These are phyloP conservation scores for Aythya baeri DNA, from an alignment of 2,113 vertebrate species.

Conservation along the genomic window DNA sequence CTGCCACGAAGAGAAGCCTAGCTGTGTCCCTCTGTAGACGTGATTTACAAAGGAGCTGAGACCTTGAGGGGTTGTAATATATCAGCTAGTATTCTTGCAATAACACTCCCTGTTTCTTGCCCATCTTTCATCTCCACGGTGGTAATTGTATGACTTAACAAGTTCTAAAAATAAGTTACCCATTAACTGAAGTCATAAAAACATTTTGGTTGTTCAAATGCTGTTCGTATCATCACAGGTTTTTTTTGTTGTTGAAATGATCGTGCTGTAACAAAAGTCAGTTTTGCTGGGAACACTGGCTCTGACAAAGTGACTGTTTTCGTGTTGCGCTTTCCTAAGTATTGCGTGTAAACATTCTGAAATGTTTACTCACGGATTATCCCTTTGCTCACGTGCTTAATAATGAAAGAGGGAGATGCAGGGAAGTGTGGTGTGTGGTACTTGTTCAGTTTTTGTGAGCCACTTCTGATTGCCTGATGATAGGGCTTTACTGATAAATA, in stretches of 20 bases:
- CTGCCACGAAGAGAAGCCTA: neutral
- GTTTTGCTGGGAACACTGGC: neutral
- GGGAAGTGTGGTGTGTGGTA: neutral
- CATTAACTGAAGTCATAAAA: neutral
- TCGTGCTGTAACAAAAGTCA: neutral
- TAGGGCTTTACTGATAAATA: neutral
- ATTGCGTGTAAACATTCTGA: neutral
- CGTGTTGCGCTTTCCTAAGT: neutral
- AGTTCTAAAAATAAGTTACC: neutral
- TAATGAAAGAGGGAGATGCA: neutral
- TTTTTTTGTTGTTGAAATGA: neutral
- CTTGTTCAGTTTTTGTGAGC: neutral
- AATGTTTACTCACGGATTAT: neutral
- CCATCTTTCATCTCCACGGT: neutral
- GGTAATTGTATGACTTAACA: neutral
- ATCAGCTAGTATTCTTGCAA: neutral
- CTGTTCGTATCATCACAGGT: accelerated
- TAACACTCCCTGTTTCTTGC: neutral
- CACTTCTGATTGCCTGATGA: neutral
- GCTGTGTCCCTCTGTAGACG: neutral
- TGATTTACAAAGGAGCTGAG: neutral
- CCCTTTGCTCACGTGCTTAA: neutral
- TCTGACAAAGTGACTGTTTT: neutral
- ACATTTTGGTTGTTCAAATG: neutral
- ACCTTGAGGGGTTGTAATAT: neutral